Base-by-base conservation (phyloP, 2,888 invertebrate genomes). In the Hypolimnas misippus region DNA sequence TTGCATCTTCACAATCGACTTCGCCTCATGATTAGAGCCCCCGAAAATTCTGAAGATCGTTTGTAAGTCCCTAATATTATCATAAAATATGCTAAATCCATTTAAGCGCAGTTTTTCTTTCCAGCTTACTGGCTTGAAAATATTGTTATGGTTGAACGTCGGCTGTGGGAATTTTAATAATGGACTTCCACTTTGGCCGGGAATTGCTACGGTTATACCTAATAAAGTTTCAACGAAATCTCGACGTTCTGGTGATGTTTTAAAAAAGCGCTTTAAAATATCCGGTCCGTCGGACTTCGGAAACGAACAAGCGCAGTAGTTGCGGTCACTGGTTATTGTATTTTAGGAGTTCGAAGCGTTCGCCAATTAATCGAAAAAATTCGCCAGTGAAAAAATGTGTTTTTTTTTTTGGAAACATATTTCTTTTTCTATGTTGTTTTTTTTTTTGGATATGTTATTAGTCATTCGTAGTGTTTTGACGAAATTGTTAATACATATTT, bases 21-120 rank as follows among this genome's bases (percentile, higher is more conserved):
- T 42, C 33, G 53, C 29, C 14, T 42, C 56, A 55, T 66, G 63
- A 62, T 66, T 65, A 67, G 5, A 51, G 62, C 61, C 51, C 52
- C 57, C 52, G 63, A 46, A 65, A 67, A 54, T 74, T 75, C 65
- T 57, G 62, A 66, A 72, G 74, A 71, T 70, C 73, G 70, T 74
- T 75, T 70, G 68, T 70, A 68, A 65, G 66, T 69, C 68, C 25
- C 72, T 73, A 74, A 72, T 72, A 75, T 74, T 77, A 73, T 73
- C 73, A 77, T 76, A 75, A 86, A 86, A 87, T 86, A 85, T 85
- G 83, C 82, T 78, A 81, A 81, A 85, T 83, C 79, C 81, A 81
- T 86, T 87, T 83, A 79, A 80, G 77, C 75, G 75, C 82, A 81
- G 79, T 86, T 86, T 86, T 83, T 83, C 79, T 78, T 79, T 78